Conservation (phyloP, 2,113 vertebrate genomes). For the Alethe diademata region DNA sequence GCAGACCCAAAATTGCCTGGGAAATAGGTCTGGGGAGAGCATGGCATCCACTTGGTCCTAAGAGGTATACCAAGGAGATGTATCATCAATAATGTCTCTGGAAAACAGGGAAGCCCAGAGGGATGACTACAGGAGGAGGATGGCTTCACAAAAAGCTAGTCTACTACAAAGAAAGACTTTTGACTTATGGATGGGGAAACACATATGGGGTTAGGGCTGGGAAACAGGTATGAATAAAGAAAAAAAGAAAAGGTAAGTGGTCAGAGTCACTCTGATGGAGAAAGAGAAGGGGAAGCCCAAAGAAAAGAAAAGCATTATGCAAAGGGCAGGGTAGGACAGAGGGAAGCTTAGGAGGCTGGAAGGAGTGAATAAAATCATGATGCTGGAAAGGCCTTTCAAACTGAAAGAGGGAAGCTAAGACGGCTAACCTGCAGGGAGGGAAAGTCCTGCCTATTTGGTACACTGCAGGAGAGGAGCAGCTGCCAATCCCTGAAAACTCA, state of each 20-base stretch:
- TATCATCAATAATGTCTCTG: neutral
- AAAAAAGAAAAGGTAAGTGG: neutral
- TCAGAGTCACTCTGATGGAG: neutral
- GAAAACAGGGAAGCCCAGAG: neutral
- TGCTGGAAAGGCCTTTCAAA: neutral
- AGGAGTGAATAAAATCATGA: neutral
- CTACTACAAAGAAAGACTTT: neutral
- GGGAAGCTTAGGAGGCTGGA: neutral
- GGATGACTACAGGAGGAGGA: neutral
- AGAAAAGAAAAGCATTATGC: neutral
- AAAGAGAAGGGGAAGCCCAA: neutral
- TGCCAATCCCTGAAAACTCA: neutral
- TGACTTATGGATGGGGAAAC: neutral
- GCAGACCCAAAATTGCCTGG: neutral
- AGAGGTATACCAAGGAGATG: neutral
- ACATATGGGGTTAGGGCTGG: neutral
- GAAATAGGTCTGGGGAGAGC: neutral
- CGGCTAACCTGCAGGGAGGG: neutral
- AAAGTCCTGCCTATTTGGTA: neutral
- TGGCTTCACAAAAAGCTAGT: neutral
- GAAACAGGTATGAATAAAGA: neutral
- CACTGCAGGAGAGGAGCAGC: neutral
- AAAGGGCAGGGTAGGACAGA: neutral
- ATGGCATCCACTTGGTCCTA: neutral
- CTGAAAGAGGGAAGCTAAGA: neutral